Evolutionary conservation across 1,140 invertebrate genomes (phyloP), one percentile per base, ranked within the genome.

Genomic region (Stenopsyche tienmushanensis): DNA sequence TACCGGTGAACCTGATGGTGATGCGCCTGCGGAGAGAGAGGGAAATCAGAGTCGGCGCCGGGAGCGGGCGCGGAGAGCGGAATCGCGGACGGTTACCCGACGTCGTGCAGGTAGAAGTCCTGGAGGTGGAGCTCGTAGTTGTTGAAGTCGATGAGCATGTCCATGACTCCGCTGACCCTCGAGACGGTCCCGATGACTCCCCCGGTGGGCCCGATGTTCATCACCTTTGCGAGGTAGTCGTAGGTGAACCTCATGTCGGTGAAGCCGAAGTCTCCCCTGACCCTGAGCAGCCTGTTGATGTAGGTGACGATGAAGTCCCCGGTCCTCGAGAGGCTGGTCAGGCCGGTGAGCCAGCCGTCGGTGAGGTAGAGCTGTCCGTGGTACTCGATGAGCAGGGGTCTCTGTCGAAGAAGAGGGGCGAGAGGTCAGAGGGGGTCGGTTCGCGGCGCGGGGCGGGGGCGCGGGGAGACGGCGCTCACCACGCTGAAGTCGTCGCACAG

Each of bases 51-150:
- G n/a, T n/a, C n/a, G n/a, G n/a, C n/a, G n/a, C n/a, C n/a, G n/a
- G n/a, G n/a, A n/a, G n/a, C n/a, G n/a, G n/a, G n/a, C n/a, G n/a
- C n/a, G n/a, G n/a, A n/a, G n/a, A n/a, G n/a, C n/a, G n/a, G n/a
- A n/a, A n/a, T n/a, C n/a, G n/a, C n/a, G n/a, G n/a, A n/a, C n/a
- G n/a, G n/a, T 69, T 67, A 81, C 79, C 78, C 79, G 68, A 78
- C 71, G 52, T 78, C 73, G 34, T 71, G 73, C 10, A 81, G 66
- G n/a, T 71, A 72, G 67, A 80, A 79, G 53, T 77, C 72, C 68
- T 81, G 79, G 1, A 80, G 72, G 34, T 81, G 79, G 10, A 80
- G 70, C 68, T 81, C 79, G 49, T 80, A 77, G 45, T 78, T 81
- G 63, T 79, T 80, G 72, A 80, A 80, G 64, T 82, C 81, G 13